Conservation (phyloP, 2,797 vertebrate species). For the Bufotes viridis region DNA sequence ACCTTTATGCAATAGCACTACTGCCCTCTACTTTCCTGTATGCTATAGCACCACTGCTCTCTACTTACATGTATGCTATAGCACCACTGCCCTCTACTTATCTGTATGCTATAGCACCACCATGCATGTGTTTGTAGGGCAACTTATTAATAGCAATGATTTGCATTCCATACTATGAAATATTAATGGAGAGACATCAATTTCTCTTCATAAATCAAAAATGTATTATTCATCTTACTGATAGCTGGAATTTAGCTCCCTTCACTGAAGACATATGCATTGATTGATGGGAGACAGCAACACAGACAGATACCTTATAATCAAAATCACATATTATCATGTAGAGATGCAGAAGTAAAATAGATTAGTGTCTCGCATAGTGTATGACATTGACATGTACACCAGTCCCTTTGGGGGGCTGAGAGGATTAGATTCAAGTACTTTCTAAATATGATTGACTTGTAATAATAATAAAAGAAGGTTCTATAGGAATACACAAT, state of each 20-base stretch:
- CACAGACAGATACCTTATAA: slow-evolving; percentile 34
- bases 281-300: slow-evolving; percentile 36
- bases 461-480: background rate
- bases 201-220: slow-evolving; percentile 4
- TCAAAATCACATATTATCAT: slow-evolving; percentile 28
- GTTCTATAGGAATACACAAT: no score
- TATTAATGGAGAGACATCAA: slow-evolving; percentile 1
- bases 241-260: slow-evolving; percentile 23
- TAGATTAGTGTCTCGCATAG: slow-evolving; percentile 6
- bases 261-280: slow-evolving; percentile 7
- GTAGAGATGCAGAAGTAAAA: background rate
- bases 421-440: background rate
- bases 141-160: background rate
- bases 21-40: no score
- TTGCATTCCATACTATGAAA: slow-evolving; percentile 3
- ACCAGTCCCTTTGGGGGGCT: background rate
- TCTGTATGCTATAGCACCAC: no score
- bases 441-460: slow-evolving; percentile 7
- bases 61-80: no score
- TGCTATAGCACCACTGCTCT: no score
- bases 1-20: no score
- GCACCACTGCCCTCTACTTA: no score
- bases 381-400: slow-evolving; percentile 24
- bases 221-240: slow-evolving; percentile 32
- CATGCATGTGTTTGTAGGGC: background rate